Percentiles rank a stretch among this genome's conserved stretches.
phyloP scores from a whole-genome alignment of 2,888 invertebrate genomes.

The Dorcus parallelipipedus region DNA sequence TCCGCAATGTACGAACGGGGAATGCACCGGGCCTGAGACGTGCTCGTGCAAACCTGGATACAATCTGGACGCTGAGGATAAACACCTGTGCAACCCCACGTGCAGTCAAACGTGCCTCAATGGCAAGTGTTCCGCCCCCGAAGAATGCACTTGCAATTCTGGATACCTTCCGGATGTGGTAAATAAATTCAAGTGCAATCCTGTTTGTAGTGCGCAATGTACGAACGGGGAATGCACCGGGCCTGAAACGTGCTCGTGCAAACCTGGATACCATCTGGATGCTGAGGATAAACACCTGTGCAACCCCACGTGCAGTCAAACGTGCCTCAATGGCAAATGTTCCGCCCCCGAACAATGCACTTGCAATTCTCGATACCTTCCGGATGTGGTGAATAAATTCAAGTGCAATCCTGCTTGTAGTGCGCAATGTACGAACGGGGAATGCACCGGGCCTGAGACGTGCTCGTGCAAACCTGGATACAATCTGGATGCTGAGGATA shows the following conservation, averaged over 20 bases:
- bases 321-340: slow-evolving; percentile 48
- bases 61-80: not conserved
- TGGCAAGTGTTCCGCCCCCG: slow-evolving; percentile 39
- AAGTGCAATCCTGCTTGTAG: slow-evolving; percentile 19
- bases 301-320: slow-evolving; percentile 12
- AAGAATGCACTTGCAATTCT: slow-evolving; percentile 15
- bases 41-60: slow-evolving; percentile 18
- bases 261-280: slow-evolving; percentile 5
- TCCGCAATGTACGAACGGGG: slow-evolving; percentile 17
- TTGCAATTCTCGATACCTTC: slow-evolving; percentile 15
- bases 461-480: slow-evolving; percentile 18
- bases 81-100: slow-evolving; percentile 11
- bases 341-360: slow-evolving; percentile 15
- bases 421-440: slow-evolving; percentile 17
- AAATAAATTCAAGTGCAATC: slow-evolving; percentile 16
- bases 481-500: not conserved
- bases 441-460: slow-evolving; percentile 22
- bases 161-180: slow-evolving; percentile 9
- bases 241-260: slow-evolving; percentile 24
- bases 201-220: slow-evolving; percentile 17
- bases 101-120: slow-evolving; percentile 39
- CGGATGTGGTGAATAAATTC: slow-evolving; percentile 2
- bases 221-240: slow-evolving; percentile 16
- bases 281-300: slow-evolving; percentile 1
- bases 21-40: slow-evolving; percentile 22